Conservation (phyloP, 2,888 invertebrate genomes). For the Aelia acuminata region DNA sequence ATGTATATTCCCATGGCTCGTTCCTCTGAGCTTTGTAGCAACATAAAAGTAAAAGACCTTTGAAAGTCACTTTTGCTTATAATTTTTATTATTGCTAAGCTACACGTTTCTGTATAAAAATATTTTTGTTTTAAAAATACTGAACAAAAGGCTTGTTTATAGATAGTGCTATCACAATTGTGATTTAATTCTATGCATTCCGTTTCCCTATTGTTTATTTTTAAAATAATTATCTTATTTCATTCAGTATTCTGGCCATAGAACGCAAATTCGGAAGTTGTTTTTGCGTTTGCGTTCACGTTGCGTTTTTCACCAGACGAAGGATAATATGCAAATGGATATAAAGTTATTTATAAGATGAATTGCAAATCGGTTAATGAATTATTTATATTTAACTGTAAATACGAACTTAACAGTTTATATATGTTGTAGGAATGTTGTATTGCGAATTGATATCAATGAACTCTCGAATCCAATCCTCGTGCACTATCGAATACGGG, state of each 20-base stretch:
- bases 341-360: background rate
- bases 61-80: too few species aligned
- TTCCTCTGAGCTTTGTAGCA: too few species aligned
- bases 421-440: background rate
- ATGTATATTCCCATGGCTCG: too few species aligned
- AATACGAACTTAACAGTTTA: background rate
- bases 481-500: background rate
- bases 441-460: background rate
- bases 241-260: too few species aligned
- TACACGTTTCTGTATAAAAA: background rate
- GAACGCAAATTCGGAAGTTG: too few species aligned
- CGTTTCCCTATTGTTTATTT: too few species aligned
- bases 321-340: too few species aligned
- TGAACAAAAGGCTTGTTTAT: background rate
- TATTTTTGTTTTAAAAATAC: background rate
- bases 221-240: too few species aligned
- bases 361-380: background rate
- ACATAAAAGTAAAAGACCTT: too few species aligned
- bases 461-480: background rate
- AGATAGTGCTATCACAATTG: background rate
- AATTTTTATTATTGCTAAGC: background rate
- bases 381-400: slow-evolving; percentile 1
- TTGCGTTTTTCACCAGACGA: too few species aligned
- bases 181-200: background rate
- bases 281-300: too few species aligned